Conservation (phyloP, 2,888 invertebrate genomes). For the Lepidocyrtoides sp. region DNA sequence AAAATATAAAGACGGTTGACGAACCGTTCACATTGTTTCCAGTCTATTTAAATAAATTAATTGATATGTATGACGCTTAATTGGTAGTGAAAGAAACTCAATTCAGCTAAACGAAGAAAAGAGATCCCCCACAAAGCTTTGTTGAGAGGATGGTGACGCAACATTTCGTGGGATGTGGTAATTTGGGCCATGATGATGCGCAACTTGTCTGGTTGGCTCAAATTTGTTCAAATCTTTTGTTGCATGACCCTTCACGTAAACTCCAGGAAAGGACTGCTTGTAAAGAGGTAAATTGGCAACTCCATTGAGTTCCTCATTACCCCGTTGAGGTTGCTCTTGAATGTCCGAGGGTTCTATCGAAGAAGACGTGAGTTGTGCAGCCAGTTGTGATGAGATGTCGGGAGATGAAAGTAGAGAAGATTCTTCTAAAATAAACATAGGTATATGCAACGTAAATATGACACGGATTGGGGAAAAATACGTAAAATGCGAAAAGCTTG, state of each 20-base stretch:
- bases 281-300: constrained; percentile 64
- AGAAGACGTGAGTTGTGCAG: constrained; percentile 37
- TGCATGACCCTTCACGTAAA: constrained; percentile 73
- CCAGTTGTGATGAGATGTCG: constrained; percentile 33
- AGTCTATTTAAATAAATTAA: not conserved
- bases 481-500: not conserved
- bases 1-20: no score
- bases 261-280: constrained; percentile 76
- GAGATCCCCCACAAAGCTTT: not conserved
- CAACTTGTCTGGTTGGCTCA: constrained; percentile 67
- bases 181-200: constrained; percentile 76
- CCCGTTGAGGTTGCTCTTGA: constrained; percentile 19
- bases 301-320: not conserved
- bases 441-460: not conserved
- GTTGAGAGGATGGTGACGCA: constrained; percentile 37
- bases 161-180: constrained; percentile 39
- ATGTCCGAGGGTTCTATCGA: not conserved
- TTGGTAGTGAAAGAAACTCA: no score
- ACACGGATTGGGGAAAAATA: not conserved
- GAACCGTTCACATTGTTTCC: not conserved
- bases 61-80: not conserved
- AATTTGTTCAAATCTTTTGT: constrained; percentile 57
- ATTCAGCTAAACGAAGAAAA: constrained; percentile 47
- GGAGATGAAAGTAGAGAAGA: not conserved
- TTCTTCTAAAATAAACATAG: not conserved